phyloP scores from a whole-genome alignment of 2,888 invertebrate genomes.

The Drosophila stalkeri region DNA sequence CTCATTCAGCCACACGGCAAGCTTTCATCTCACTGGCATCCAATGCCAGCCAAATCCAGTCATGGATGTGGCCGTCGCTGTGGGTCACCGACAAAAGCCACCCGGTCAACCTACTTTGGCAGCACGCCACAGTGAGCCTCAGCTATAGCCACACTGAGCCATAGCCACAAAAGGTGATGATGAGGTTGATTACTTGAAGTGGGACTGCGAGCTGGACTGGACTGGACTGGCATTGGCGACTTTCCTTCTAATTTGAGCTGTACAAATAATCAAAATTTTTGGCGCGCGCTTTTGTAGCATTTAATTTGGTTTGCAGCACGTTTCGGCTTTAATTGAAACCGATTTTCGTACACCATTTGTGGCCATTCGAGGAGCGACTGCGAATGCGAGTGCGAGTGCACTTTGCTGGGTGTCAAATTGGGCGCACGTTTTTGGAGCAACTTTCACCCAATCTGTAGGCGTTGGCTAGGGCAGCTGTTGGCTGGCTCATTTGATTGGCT shows the following conservation, averaged over 20 bases:
- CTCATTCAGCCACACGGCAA: constrained; percentile 54
- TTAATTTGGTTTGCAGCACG: constrained; percentile 80
- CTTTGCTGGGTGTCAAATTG: constrained; percentile 71
- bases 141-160: constrained; percentile 28
- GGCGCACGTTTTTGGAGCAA: constrained; percentile 68
- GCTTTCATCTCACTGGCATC: constrained; percentile 78
- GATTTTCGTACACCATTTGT: constrained; percentile 50
- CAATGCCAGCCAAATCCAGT: constrained; percentile 54
- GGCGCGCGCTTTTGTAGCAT: constrained; percentile 59
- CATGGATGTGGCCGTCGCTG: constrained; percentile 33
- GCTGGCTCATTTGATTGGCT: constrained; percentile 40
- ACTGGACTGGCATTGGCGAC: constrained; percentile 63
- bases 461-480: constrained; percentile 58
- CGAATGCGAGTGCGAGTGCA: constrained; percentile 44
- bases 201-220: neutral
- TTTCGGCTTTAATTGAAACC: constrained; percentile 68
- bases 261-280: constrained; percentile 78
- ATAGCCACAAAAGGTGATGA: constrained; percentile 75
- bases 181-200: constrained; percentile 74
- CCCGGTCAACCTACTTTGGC: constrained; percentile 74
- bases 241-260: constrained; percentile 77
- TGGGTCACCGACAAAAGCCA: constrained; percentile 59
- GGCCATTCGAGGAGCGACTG: neutral
- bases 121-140: constrained; percentile 58
- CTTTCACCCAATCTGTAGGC: constrained; percentile 72